A percentile compares a stretch with the other conserved stretches of the same genome.
Evolutionary conservation across 2,888 invertebrate species (phyloP).

Genomic region (Zygothrica quintamaculata): DNA sequence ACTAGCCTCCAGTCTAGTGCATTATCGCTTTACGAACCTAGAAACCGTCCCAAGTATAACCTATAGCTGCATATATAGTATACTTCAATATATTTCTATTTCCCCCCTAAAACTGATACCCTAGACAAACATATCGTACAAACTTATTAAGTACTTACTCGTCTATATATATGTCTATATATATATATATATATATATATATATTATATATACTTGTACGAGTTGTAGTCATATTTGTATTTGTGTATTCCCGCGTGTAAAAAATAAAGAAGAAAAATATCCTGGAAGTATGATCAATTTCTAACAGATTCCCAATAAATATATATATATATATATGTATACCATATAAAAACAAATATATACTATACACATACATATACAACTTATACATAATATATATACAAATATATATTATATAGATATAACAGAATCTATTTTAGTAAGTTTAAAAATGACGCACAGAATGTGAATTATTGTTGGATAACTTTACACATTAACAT

Average conservation of each 20-base stretch:
- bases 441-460: conserved; percentile 70
- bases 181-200: conserved; percentile 40
- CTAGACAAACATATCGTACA: conserved; percentile 84
- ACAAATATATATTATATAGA: conserved; percentile 32
- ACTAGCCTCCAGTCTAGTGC: conserved; percentile 63
- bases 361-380: conserved; percentile 19
- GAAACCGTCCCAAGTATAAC: conserved; percentile 71
- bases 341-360: conserved; percentile 22
- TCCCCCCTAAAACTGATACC: conserved; percentile 57
- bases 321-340: conserved; percentile 44
- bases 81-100: conserved; percentile 43
- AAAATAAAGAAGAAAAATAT: conserved; percentile 28
- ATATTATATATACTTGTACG: conserved; percentile 29
- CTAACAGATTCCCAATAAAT: conserved; percentile 44
- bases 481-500: conserved; percentile 74
- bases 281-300: conserved; percentile 29
- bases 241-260: conserved; percentile 32
- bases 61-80: conserved; percentile 33
- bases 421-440: conserved; percentile 60
- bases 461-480: conserved; percentile 68
- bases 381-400: conserved; percentile 31
- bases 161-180: neutral
- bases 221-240: conserved; percentile 46
- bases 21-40: conserved; percentile 75
- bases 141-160: conserved; percentile 63